Evolutionary conservation across 2,888 invertebrate species (phyloP), one percentile per base, ranked within the genome.

Genomic region (Ptilodon capucinus): DNA sequence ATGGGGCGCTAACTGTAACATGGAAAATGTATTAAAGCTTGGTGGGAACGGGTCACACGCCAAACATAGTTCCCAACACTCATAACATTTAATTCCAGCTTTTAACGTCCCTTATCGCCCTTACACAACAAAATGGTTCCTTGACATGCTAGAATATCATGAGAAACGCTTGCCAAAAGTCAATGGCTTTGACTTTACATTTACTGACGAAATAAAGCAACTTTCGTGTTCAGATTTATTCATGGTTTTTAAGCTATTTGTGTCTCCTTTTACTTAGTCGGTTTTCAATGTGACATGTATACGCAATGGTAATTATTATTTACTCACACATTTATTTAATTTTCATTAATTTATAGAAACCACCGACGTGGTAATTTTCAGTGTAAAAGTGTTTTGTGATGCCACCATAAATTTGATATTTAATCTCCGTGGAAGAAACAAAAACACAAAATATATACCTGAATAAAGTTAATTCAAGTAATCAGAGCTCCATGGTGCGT

Each of bases 1-100:
- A 90, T 89, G 86, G 79, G 85, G 88, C 89, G 90, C 90, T 91
- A 91, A 91, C 86, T 90, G 85, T 85, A 84, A 91, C 90, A 91
- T 77, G 89, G 85, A 91, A 90, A 90, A 87, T 89, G 90, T 88
- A 89, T 90, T 91, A 91, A 87, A 84, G 84, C 79, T 60, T 72
- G 72, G 86, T 90, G 90, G 87, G 89, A 89, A 89, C 83, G 65
- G 68, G 70, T 64, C 80, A 73, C 79, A 81, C 75, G 79, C 76
- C 83, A 76, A 79, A 81, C 76, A 73, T 62, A 72, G 65, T 74
- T 71, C 68, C 67, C 52, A 75, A 72, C 68, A 68, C 68, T 67
- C 68, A 70, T 74, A 76, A 74, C 69, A 68, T 71, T 74, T 59
- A 46, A 64, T 62, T 67, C 45, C 58, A 62, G 60, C 60, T 60